A percentile compares a stretch with the other conserved stretches of the same genome.
Evolutionary conservation across 2,888 invertebrate genomes (phyloP).

Genomic region (Petrophora chlorosata): DNA sequence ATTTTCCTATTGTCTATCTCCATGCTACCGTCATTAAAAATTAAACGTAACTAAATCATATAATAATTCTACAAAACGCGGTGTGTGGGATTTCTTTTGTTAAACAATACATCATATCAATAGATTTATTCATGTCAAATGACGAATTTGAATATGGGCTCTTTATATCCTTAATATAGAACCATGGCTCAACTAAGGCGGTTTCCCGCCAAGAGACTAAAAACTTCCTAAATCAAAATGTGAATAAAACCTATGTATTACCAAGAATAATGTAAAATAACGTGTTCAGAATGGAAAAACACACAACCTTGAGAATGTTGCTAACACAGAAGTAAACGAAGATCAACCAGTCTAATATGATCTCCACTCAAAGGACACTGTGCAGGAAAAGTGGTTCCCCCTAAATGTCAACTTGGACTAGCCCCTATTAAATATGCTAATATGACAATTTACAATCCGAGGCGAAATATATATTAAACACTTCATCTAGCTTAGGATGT

Average conservation of each 20-base stretch:
- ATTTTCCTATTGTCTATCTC: no score
- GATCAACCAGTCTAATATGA: constrained; percentile 38
- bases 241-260: constrained; percentile 27
- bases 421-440: constrained; percentile 59
- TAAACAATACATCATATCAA: no score
- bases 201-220: not conserved
- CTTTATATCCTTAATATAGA: no score
- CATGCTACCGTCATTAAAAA: no score
- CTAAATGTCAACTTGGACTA: constrained; percentile 49
- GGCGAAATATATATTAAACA: constrained; percentile 31
- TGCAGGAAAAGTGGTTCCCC: constrained; percentile 22
- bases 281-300: constrained; percentile 39
- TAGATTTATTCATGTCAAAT: no score
- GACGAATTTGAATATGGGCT: no score
- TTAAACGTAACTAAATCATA: no score
- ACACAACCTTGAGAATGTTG: constrained; percentile 36
- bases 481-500: constrained; percentile 16
- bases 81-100: no score
- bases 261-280: constrained; percentile 29
- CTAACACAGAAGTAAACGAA: constrained; percentile 27
- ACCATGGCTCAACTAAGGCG: no score
- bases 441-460: constrained; percentile 46
- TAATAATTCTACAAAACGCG: no score
- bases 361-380: constrained; percentile 17
- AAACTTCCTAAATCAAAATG: constrained; percentile 19